Base-by-base conservation (phyloP, 2,113 vertebrate genomes). In the Lipophrys pholis region DNA sequence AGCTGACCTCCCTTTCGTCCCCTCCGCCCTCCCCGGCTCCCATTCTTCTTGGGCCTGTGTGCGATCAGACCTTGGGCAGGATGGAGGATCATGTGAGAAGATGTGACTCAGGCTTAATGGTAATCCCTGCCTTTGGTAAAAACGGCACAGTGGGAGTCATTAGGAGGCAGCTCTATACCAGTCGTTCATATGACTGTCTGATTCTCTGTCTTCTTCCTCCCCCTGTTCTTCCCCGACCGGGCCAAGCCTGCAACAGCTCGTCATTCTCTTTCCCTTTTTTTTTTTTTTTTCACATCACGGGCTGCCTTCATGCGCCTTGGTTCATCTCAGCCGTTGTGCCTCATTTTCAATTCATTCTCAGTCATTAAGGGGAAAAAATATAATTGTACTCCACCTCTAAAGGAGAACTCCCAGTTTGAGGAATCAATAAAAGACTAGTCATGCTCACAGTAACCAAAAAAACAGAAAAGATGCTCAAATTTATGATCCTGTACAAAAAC, bases 81-180 rank as follows among this genome's bases (percentile, higher is more conserved):
- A 65, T 65, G 15, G 84, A 49, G 65, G 69, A 87, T 93, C 92
- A 93, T 91, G 91, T 92, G 92, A 93, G 90, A 80, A 85, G 89
- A 91, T 92, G 90, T 91, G 91, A 92, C 86, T 84, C 11, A 17
- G 80, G 83, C 74, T 90, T 89, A 90, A 79, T 85, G 75, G 54
- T 92, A 93, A 92, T 92, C 90, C 86, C 82, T 49, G 90, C 90
- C 88, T 83, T 82, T 60, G 89, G 89, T 87, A 38, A 89, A 88
- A 87, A 84, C 60, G 78, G 80, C 87, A 84, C 87, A 90, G 78
- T 78, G 90, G 87, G 84, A 82, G 79, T 85, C 69, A 81, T 92
- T 89, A 90, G 80, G 30, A 71, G 61, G 78, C 57, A 79, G 68
- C 66, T 1, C 35, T 42, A 52, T 49, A 46, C 0, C 2, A 70